A percentile compares a stretch with the other conserved stretches of the same genome.
Conservation (phyloP, 2,113 vertebrate genomes). For the Astur gentilis region DNA sequence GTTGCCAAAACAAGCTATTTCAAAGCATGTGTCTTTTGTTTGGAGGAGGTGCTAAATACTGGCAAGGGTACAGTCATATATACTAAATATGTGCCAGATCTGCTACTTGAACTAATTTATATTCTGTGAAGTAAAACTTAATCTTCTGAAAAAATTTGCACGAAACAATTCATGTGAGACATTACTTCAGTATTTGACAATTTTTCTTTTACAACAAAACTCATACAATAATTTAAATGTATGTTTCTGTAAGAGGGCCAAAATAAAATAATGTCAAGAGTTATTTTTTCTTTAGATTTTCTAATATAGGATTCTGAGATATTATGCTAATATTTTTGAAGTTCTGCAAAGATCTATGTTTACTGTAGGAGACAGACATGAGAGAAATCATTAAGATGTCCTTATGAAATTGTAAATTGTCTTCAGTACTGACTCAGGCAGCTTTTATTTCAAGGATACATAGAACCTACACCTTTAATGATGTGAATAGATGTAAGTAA, state of each 20-base stretch:
- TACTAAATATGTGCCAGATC: background rate
- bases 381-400: background rate
- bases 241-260: background rate
- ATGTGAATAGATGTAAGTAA: background rate
- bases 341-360: background rate
- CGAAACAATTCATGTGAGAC: background rate
- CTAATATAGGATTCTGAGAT: background rate
- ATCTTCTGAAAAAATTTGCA: background rate
- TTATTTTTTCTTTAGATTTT: background rate
- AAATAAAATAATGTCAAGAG: background rate
- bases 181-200: background rate
- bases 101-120: background rate
- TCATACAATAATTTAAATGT: background rate
- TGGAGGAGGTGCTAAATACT: background rate
- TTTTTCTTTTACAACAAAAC: background rate
- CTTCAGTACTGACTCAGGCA: background rate
- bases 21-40: background rate
- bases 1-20: background rate
- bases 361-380: background rate
- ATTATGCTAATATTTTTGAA: background rate
- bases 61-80: background rate
- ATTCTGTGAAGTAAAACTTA: background rate
- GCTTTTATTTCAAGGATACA: background rate
- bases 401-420: background rate
- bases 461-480: background rate